Evolutionary conservation across 2,888 invertebrate species (phyloP).

Genomic region (Isoperla grammatica): DNA sequence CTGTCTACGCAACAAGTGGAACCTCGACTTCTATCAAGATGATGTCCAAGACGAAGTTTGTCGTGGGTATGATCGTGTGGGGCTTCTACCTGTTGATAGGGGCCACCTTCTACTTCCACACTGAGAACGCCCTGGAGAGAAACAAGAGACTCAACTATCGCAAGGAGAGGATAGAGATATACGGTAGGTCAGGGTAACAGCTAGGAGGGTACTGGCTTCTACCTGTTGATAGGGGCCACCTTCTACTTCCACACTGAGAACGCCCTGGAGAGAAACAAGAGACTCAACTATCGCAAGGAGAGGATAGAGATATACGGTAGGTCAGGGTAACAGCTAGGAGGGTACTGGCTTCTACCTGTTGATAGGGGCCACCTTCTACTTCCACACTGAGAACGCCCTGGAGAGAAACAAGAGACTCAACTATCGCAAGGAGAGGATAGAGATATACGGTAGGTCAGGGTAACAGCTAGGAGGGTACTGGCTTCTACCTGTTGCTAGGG

Average conservation of each 20-base stretch:
- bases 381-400: slow-evolving; percentile 69
- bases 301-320: slow-evolving; percentile 56
- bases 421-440: slow-evolving; percentile 51
- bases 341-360: slow-evolving; percentile 69
- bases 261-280: slow-evolving; percentile 57
- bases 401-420: slow-evolving; percentile 57
- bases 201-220: too few relatives aligned
- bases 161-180: slow-evolving; percentile 50
- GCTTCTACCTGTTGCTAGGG: slow-evolving; percentile 71
- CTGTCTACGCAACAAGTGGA: too few relatives aligned
- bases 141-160: slow-evolving; percentile 55
- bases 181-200: slow-evolving; percentile 66
- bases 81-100: slow-evolving; percentile 72
- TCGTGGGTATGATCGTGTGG: slow-evolving; percentile 67
- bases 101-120: slow-evolving; percentile 78
- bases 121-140: slow-evolving; percentile 68
- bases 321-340: too few relatives aligned
- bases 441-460: slow-evolving; percentile 63
- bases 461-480: too few relatives aligned
- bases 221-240: slow-evolving; percentile 75
- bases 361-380: slow-evolving; percentile 81
- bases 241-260: slow-evolving; percentile 81
- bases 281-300: slow-evolving; percentile 57
- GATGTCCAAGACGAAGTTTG: slow-evolving; percentile 78
- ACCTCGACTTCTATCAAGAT: too few relatives aligned